These are phyloP conservation scores for Cossypha polioptera DNA, from an alignment of 2,797 vertebrate genomes.

Conservation along the genomic window DNA sequence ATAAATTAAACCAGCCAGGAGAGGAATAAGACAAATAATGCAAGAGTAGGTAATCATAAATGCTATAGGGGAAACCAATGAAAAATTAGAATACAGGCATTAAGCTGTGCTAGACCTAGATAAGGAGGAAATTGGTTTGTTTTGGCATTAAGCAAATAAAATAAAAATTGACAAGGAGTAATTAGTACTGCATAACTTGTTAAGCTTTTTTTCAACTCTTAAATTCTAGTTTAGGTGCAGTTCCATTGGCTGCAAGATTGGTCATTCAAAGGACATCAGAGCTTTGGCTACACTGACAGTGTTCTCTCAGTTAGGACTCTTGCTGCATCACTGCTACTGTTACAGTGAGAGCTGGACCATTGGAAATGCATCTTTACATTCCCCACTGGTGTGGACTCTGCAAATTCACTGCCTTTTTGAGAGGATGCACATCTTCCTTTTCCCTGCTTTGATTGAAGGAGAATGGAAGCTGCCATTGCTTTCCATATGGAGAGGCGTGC, in stretches of 20 bases:
- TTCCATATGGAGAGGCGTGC: background rate
- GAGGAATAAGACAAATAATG: background rate
- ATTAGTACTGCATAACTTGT: background rate
- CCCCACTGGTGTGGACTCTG: background rate
- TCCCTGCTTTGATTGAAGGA: background rate
- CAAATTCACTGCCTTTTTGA: background rate
- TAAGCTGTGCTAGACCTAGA: background rate
- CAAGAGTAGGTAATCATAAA: background rate
- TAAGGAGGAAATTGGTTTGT: background rate
- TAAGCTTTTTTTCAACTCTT: background rate
- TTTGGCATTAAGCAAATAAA: background rate
- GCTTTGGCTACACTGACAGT: background rate
- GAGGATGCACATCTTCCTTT: background rate
- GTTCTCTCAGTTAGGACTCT: background rate
- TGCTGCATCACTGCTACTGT: background rate
- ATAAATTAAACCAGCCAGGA: background rate
- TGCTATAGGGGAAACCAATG: background rate
- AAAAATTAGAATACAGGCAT: background rate
- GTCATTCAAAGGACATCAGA: background rate
- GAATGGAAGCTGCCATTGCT: background rate
- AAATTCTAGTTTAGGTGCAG: background rate
- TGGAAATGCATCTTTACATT: background rate
- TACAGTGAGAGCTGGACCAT: background rate
- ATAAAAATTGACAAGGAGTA: background rate
- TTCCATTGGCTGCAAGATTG: background rate